Base-by-base conservation (phyloP, 2,113 vertebrate genomes). In the Laticauda laticaudata region DNA sequence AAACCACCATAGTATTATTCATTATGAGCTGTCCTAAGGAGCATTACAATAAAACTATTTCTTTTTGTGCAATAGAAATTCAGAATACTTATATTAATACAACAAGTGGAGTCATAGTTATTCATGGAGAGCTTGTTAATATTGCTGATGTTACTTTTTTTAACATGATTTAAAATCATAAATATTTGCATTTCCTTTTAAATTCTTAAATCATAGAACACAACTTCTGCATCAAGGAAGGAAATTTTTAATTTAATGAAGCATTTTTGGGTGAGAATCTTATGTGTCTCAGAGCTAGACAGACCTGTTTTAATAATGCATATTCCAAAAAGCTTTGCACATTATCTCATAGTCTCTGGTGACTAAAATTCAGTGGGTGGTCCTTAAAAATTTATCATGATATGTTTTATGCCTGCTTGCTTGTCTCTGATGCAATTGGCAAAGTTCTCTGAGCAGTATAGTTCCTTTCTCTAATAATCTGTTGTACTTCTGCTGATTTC, bases 351-450 rank as follows among this genome's bases (percentile, higher is more conserved):
- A 95, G 95, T 51, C 97, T 96, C 95, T 61, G 93, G 96, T 96
- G 94, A 95, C 95, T 88, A 94, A 95, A 94, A 90, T 90, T 2
- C 93, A 91, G 93, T 95, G 94, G 96, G 96, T 96, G 96, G 95
- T 96, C 96, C 96, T 98, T 92, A 97, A 98, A 97, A 96, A 97
- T 97, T 96, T 95, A 96, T 97, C 54, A n/a, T 88, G 95, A 96
- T 96, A 95, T 96, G 39, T 96, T 97, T 97, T 97, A 9, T 89
- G 91, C 59, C 87, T 23, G 90, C 20, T 92, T 97, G 95, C 94
- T 95, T 97, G 94, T 95, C 96, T 94, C 24, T 94, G 96, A 95
- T 92, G 95, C 96, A 92, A 93, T 95, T 97, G 95, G 93, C 91
- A 45, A 14, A 91, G 93, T 95, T 95, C 95, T 96, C 89, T 59